Percentiles rank a stretch among this genome's conserved stretches.
phyloP scores from a whole-genome alignment of 1,140 invertebrate genomes.

The Brachionus rubens region DNA sequence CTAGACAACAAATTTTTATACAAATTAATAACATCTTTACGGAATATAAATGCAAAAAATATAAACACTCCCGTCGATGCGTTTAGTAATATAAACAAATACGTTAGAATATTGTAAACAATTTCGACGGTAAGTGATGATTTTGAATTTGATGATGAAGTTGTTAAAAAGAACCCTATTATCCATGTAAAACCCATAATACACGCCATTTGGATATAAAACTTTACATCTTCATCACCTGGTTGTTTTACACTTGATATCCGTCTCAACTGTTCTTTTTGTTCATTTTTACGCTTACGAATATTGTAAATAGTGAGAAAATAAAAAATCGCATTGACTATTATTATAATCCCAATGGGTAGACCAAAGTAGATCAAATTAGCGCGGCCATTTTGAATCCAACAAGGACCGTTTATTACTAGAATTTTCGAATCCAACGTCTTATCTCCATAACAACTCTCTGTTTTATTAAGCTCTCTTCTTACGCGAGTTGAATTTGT shows the following conservation, averaged over 20 bases:
- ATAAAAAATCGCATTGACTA: constrained; percentile 57
- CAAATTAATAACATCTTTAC: constrained; percentile 22
- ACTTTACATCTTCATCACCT: constrained; percentile 60
- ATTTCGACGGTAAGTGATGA: background rate
- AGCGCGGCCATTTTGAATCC: constrained; percentile 58
- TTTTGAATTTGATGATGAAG: background rate
- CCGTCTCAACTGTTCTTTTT: constrained; percentile 46
- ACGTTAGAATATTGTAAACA: constrained; percentile 48
- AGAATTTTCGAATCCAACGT: background rate
- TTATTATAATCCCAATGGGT: constrained; percentile 56
- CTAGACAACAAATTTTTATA: constrained; percentile 9
- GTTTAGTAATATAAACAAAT: constrained; percentile 56
- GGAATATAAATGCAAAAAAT: constrained; percentile 48
- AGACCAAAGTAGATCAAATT: constrained; percentile 57
- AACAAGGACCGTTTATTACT: constrained; percentile 57
- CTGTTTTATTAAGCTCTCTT: background rate
- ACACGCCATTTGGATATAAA: constrained; percentile 64
- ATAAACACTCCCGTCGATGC: constrained; percentile 57
- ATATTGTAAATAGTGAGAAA: constrained; percentile 62
- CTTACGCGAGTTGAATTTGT: background rate
- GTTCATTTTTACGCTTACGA: constrained; percentile 53
- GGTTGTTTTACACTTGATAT: constrained; percentile 36
- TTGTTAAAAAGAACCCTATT: constrained; percentile 53
- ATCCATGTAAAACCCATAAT: constrained; percentile 62
- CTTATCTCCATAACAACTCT: background rate